phyloP scores from a whole-genome alignment of 2,888 invertebrate genomes.

The Athalia rosae region DNA sequence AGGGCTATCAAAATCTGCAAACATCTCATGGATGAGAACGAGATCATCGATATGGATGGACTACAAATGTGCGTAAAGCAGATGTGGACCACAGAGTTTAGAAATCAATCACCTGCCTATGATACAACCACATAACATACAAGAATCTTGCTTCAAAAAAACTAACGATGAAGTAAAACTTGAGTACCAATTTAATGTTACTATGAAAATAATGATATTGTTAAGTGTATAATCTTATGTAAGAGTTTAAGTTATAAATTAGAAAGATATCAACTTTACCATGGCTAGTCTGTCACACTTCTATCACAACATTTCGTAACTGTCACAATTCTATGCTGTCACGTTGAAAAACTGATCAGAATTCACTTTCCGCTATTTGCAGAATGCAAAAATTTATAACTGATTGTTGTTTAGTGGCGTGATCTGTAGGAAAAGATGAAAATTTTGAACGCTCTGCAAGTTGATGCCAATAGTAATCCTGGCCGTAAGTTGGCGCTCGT shows the following conservation, averaged over 20 bases:
- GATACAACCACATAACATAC: constrained; percentile 7
- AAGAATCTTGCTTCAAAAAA: background rate
- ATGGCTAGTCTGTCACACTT: no score
- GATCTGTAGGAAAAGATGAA: background rate
- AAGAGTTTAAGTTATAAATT: no score
- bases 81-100: constrained; percentile 40
- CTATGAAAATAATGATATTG: background rate
- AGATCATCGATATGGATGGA: constrained; percentile 52
- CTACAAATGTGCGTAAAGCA: constrained; percentile 53
- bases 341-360: no score
- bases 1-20: constrained; percentile 27
- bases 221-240: no score
- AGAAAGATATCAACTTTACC: no score
- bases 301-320: no score
- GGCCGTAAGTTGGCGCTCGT: constrained; percentile 64
- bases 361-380: background rate
- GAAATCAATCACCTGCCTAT: constrained; percentile 9
- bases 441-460: constrained; percentile 47
- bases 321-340: no score
- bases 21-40: constrained; percentile 20
- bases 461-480: constrained; percentile 52
- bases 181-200: background rate
- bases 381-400: background rate
- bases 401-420: background rate
- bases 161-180: background rate